Evolutionary conservation across 2,888 invertebrate species (phyloP), one percentile per base, ranked within the genome.

Genomic region (Eudasyphora cyanicolor): DNA sequence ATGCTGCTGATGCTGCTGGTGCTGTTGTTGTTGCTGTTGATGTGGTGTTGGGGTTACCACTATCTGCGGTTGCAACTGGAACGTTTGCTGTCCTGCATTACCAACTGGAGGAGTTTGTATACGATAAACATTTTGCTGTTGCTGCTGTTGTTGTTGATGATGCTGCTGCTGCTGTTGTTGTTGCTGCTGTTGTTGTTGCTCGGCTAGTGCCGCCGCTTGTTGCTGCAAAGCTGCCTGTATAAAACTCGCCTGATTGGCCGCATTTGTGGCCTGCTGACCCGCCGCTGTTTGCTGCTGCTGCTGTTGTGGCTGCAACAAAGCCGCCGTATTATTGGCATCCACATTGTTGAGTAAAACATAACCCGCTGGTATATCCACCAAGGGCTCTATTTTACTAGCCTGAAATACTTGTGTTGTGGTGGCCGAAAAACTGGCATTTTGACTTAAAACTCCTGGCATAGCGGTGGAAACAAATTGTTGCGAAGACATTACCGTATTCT

Each of bases 401-500:
- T 97, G 79, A 54, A 90, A 90, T 38, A 92, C 91, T 79, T 92
- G 92, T 0, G 97, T 97, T 0, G 96, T 96, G 1, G 97, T 97
- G 19, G 97, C 96, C 19, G 96, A 96, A 89, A 96, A 97, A 89
- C 96, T 96, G 88, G 96, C 96, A 88, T 96, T 96, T 87, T 96
- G 95, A 76, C 96, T 95, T 35, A 96, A 93, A 2, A 96, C 95
- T 60, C 96, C 96, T 83, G 96, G 96, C 93, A 96, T 95, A 5
- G 96, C 95, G 1, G 96, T 96, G 3, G 96, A 95, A 17, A 97
- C 95, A 89, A 96, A 96, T 89, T 97, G 97, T 89, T 96, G 96
- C 24, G 96, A 96, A n/a, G 96, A 96, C 96, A 97, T 96, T 0
- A 97, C 96, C 4, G 97, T 97, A 88, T 97, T 97, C 91, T 96